Evolutionary conservation across 2,113 vertebrate species (phyloP), one percentile per base, ranked within the genome.

Genomic region (Pollachius pollachius): DNA sequence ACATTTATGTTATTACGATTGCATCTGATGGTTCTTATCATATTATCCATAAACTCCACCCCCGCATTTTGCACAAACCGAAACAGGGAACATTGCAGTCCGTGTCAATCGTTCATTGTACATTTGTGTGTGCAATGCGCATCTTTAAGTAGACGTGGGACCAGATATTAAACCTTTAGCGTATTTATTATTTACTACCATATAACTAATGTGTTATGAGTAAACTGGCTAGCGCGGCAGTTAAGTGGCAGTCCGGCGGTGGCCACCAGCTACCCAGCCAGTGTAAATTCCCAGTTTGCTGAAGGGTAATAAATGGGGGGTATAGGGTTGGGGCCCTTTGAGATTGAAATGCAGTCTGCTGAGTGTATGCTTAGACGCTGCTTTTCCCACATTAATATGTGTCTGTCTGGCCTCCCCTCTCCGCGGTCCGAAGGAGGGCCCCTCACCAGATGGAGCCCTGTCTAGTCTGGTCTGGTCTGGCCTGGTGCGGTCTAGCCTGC

Each of bases 381-480:
- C 60, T 76, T 87, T 92, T 90, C 91, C 88, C 90, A 92, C 92
- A 91, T 92, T 93, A 93, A 91, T 91, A 88, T 91, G 86, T 90
- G 89, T 91, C 90, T 91, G 89, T 87, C 90, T 91, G 89, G 86
- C 82, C 25, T 8, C 17, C 25, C 16, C 17, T 88, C 80, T 85
- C 60, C 81, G 66, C 84, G 78, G 81, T 81, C 79, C 88, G 81
- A 87, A 89, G 80, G 85, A 88, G 85, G 89, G 84, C 87, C 86
- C 81, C 70, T 74, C 90, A 86, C 80, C 89, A 92, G 91, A 92
- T 92, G 90, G 90, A 92, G 91, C 87, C 90, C 86, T 83, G 91
- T 91, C 84, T 90, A 81, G 89, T 78, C 83, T 79, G n/a, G 85
- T 89, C 83, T 90, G 3, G 56, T 63, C 41, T 70, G 78, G 85